Evolutionary conservation across 2,113 vertebrate genomes (phyloP).

Genomic region (Melanocharis versteri): DNA sequence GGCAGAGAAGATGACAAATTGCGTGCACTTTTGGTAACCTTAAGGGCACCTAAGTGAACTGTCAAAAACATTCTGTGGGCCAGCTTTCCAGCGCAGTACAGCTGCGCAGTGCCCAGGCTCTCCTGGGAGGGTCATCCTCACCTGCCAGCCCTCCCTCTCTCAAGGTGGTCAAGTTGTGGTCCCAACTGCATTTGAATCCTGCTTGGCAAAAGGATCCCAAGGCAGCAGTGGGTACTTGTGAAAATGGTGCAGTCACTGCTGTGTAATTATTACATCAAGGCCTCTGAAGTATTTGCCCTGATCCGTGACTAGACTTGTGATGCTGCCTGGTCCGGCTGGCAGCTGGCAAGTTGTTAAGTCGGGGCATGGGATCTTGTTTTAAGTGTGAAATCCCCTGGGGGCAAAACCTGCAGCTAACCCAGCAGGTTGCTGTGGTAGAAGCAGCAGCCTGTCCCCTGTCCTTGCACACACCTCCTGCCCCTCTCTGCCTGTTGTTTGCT

Average conservation of each 20-base stretch:
- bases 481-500: background rate
- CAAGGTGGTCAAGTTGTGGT: background rate
- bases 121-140: background rate
- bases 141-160: background rate
- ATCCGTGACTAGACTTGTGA: background rate
- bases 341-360: background rate
- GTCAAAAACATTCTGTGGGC: background rate
- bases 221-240: background rate
- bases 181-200: rapidly evolving
- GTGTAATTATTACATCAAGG: background rate
- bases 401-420: background rate
- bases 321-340: background rate
- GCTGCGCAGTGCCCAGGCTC: background rate
- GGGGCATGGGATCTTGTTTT: background rate
- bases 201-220: background rate
- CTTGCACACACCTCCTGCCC: background rate
- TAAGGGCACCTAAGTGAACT: background rate
- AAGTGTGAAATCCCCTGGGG: background rate
- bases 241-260: background rate
- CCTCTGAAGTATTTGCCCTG: background rate
- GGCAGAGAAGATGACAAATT: background rate
- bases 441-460: background rate
- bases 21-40: background rate
- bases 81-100: background rate
- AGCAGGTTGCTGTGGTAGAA: background rate